A percentile compares a stretch with the other conserved stretches of the same genome.
phyloP scores from a whole-genome alignment of 2,113 vertebrate genomes.

The Cephalopterus ornatus region DNA sequence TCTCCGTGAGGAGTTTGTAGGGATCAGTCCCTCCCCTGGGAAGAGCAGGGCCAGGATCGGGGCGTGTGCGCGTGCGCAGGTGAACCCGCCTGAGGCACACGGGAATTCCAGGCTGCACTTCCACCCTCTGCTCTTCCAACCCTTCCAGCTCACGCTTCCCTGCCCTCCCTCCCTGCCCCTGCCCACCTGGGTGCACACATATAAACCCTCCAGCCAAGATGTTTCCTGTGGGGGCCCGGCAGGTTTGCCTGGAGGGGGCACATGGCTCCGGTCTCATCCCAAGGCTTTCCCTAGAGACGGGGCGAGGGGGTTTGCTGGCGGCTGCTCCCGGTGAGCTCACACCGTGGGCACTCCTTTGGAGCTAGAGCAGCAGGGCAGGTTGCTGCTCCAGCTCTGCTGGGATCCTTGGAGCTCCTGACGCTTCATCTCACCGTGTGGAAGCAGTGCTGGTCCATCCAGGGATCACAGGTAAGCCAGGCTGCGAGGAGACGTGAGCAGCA shows the following conservation, averaged over 20 bases:
- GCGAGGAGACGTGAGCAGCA: not conserved
- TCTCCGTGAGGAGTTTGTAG: not conserved
- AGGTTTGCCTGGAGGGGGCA: not conserved
- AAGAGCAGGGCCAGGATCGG: not conserved
- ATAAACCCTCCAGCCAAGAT: slow-evolving; percentile 54
- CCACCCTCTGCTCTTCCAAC: not conserved
- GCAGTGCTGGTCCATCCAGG: not conserved
- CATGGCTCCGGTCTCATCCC: not conserved
- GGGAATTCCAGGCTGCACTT: slow-evolving; percentile 41
- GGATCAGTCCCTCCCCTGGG: not conserved
- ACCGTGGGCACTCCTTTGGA: not conserved
- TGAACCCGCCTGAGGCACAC: not conserved
- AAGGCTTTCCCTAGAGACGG: not conserved
- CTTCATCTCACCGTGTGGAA: not conserved
- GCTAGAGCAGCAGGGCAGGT: not conserved
- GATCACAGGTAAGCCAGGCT: slow-evolving; percentile 42
- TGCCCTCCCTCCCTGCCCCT: slow-evolving; percentile 57
- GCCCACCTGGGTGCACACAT: slow-evolving; percentile 15
- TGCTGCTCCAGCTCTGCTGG: not conserved
- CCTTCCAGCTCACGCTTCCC: slow-evolving; percentile 1
- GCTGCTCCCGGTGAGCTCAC: not conserved
- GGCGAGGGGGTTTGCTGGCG: not conserved
- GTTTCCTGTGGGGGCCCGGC: not conserved
- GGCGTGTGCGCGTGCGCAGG: not conserved
- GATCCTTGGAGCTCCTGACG: not conserved